phyloP scores from a whole-genome alignment of 2,797 vertebrate species.

The Rhadinocentrus ornatus region DNA sequence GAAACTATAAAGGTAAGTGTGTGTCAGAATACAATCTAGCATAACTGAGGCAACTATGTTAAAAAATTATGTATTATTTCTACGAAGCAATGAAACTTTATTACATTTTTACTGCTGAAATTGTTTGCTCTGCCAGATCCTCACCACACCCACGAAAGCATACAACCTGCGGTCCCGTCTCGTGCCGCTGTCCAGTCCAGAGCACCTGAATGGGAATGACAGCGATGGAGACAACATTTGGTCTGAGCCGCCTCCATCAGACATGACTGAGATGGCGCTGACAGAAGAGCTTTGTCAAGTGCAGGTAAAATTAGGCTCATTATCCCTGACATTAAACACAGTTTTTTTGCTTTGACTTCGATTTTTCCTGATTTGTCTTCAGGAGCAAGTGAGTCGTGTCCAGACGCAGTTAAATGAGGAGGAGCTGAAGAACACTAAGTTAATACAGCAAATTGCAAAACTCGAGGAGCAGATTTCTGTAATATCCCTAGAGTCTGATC shows the following conservation, averaged over 20 bases:
- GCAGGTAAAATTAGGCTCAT: conserved; percentile 79
- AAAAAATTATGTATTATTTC: background rate
- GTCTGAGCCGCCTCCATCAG: conserved; percentile 86
- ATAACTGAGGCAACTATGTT: background rate
- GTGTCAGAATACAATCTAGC: background rate
- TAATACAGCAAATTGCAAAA: conserved; percentile 88
- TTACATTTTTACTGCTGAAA: background rate
- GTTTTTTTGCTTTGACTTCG: background rate
- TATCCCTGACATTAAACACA: background rate
- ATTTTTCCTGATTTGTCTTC: conserved; percentile 13
- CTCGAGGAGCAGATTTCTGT: conserved; percentile 89
- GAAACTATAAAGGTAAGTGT: conserved; percentile 91
- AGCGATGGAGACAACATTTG: conserved; percentile 78
- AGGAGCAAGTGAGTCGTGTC: conserved; percentile 88
- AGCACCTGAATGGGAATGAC: conserved; percentile 72
- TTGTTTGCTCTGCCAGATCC: conserved; percentile 81
- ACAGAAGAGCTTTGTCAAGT: conserved; percentile 89
- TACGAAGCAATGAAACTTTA: background rate
- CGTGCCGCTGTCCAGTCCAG: conserved; percentile 85
- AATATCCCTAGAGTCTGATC: conserved; percentile 80
- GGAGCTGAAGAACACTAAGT: conserved; percentile 88
- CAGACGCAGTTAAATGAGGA: conserved; percentile 89
- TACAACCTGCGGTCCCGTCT: conserved; percentile 87
- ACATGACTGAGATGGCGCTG: conserved; percentile 91
- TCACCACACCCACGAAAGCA: conserved; percentile 91